Evolutionary conservation across 2,113 vertebrate genomes (phyloP).

Genomic region (Australoheros scitulus): DNA sequence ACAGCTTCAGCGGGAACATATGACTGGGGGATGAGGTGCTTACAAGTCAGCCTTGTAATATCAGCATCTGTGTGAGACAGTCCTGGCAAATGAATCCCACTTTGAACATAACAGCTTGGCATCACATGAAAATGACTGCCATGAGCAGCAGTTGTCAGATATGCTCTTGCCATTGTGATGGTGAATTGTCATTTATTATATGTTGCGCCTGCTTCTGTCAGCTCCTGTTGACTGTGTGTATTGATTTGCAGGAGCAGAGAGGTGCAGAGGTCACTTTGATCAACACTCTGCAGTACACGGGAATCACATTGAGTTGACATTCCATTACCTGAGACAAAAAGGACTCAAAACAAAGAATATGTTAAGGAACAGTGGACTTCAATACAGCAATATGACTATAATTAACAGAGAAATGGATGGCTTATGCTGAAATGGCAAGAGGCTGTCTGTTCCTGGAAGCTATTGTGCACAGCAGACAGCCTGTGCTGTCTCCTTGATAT

Average conservation of each 20-base stretch:
- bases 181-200: slow-evolving; percentile 91
- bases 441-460: slow-evolving; percentile 64
- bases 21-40: slow-evolving; percentile 83
- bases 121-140: slow-evolving; percentile 89
- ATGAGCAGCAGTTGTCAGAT: slow-evolving; percentile 86
- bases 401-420: slow-evolving; percentile 86
- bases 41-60: slow-evolving; percentile 87
- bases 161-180: slow-evolving; percentile 81
- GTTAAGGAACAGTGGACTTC: slow-evolving; percentile 84
- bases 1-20: slow-evolving; percentile 75
- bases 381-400: slow-evolving; percentile 86
- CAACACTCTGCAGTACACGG: slow-evolving; percentile 82
- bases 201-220: slow-evolving; percentile 86
- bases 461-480: slow-evolving; percentile 75
- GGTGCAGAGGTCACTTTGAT: slow-evolving; percentile 93
- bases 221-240: slow-evolving; percentile 82
- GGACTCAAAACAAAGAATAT: slow-evolving; percentile 86
- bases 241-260: slow-evolving; percentile 87
- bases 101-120: slow-evolving; percentile 88
- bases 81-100: slow-evolving; percentile 86
- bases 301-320: slow-evolving; percentile 85
- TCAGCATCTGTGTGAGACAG: slow-evolving; percentile 85
- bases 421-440: slow-evolving; percentile 60
- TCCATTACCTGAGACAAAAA: slow-evolving; percentile 89
- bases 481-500: slow-evolving; percentile 74